Conservation (phyloP, 2,113 vertebrate genomes). For the Petaurus breviceps region DNA sequence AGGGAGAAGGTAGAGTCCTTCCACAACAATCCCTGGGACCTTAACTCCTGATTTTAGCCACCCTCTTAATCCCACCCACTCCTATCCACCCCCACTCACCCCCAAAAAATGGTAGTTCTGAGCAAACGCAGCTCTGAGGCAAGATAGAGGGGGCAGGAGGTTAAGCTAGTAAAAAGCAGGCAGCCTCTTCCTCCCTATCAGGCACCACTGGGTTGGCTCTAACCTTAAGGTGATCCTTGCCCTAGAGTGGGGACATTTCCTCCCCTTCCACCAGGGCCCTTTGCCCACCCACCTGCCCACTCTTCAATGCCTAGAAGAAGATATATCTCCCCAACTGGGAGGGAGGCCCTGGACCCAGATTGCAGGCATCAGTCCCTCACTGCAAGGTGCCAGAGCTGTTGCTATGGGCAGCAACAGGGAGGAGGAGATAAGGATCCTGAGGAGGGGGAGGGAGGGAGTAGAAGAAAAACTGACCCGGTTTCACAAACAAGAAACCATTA, state of each 20-base stretch:
- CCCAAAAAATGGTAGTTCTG: background rate
- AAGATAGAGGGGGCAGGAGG: background rate
- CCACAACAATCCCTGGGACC: background rate
- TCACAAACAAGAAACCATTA: constrained; percentile 23
- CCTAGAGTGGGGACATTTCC: background rate
- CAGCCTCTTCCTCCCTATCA: background rate
- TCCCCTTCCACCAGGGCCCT: background rate
- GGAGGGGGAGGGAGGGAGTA: background rate
- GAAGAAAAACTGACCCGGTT: constrained; percentile 29
- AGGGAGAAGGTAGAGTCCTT: background rate
- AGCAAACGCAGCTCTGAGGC: background rate
- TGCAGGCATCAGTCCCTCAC: background rate
- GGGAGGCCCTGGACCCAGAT: background rate
- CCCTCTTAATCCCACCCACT: background rate
- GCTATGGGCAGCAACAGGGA: background rate
- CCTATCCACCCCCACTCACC: background rate
- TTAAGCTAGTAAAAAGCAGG: background rate
- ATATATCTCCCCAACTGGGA: background rate
- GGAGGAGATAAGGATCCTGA: background rate
- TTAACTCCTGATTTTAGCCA: background rate
- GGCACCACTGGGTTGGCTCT: background rate
- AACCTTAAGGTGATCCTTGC: background rate
- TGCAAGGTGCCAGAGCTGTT: constrained; percentile 12
- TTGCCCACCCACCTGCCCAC: background rate
- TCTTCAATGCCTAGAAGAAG: background rate